These are phyloP conservation scores for Rissa tridactyla DNA, from an alignment of 2,113 vertebrate genomes.

Conservation along the genomic window DNA sequence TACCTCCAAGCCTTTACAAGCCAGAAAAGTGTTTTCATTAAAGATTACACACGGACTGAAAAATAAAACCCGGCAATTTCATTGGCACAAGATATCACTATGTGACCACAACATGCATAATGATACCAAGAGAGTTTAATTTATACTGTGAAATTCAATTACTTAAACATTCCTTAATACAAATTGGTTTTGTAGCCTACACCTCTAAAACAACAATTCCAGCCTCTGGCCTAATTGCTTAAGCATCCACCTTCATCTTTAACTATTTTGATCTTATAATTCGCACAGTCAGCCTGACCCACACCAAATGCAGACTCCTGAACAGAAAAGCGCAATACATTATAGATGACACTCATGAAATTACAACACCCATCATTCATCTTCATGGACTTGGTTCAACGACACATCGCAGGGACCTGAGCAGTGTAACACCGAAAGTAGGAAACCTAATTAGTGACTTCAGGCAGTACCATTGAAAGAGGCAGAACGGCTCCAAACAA, in stretches of 20 bases:
- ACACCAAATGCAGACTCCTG: constrained; percentile 32
- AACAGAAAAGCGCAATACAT: constrained; percentile 58
- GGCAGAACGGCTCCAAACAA: constrained; percentile 23
- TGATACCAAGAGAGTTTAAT: neutral
- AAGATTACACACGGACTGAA: neutral
- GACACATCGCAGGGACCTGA: constrained; percentile 54
- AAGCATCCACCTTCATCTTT: constrained; percentile 45
- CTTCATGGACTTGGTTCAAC: constrained; percentile 63
- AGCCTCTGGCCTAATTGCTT: constrained; percentile 52
- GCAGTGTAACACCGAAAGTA: constrained; percentile 35
- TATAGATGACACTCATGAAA: constrained; percentile 74
- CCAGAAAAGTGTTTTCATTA: constrained; percentile 26
- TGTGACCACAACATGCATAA: neutral
- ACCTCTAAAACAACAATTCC: constrained; percentile 54
- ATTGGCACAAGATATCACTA: neutral
- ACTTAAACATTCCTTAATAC: constrained; percentile 63
- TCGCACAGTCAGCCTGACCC: constrained; percentile 29
- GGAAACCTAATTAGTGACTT: constrained; percentile 65
- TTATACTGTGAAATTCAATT: constrained; percentile 42
- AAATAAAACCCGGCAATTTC: neutral
- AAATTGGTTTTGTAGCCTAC: constrained; percentile 53
- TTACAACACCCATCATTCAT: constrained; percentile 70
- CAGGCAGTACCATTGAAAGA: constrained; percentile 20
- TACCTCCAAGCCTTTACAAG: constrained; percentile 10
- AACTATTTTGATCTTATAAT: constrained; percentile 63